These are phyloP conservation scores for Rhipidura dahli DNA, from an alignment of 2,113 vertebrate species.

Conservation along the genomic window DNA sequence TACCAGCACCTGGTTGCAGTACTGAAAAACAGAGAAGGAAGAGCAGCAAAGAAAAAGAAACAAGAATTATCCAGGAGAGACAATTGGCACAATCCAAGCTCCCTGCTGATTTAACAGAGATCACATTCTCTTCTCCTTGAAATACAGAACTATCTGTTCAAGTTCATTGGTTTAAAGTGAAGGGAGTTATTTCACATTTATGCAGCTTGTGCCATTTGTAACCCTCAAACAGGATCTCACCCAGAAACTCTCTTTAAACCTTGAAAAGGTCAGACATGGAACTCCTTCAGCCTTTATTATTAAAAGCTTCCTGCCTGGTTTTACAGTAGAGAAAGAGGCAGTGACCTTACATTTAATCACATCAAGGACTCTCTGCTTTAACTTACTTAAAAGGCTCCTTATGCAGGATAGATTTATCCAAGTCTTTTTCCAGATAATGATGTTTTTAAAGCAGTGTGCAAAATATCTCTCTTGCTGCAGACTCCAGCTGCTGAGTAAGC, in stretches of 20 bases:
- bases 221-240: background rate
- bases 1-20: background rate
- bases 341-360: conserved; percentile 46
- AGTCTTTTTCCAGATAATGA: background rate
- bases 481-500: conserved; percentile 60
- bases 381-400: conserved; percentile 42
- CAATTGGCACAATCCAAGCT: background rate
- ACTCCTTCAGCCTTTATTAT: conserved; percentile 6
- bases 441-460: background rate
- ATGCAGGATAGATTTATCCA: background rate
- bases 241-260: conserved; percentile 30
- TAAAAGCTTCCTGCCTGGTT: conserved; percentile 52
- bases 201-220: background rate
- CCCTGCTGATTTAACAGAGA: background rate
- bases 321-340: conserved; percentile 3
- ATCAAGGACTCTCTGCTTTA: conserved; percentile 12
- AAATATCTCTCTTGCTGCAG: background rate
- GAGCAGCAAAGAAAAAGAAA: background rate
- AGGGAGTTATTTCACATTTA: conserved; percentile 5
- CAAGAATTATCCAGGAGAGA: background rate
- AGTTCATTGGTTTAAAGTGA: background rate
- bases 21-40: background rate
- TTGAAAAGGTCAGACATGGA: background rate
- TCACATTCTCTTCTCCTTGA: background rate
- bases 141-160: background rate